Conservation (phyloP, 2,888 invertebrate genomes). For the Chouioia cunea region DNA sequence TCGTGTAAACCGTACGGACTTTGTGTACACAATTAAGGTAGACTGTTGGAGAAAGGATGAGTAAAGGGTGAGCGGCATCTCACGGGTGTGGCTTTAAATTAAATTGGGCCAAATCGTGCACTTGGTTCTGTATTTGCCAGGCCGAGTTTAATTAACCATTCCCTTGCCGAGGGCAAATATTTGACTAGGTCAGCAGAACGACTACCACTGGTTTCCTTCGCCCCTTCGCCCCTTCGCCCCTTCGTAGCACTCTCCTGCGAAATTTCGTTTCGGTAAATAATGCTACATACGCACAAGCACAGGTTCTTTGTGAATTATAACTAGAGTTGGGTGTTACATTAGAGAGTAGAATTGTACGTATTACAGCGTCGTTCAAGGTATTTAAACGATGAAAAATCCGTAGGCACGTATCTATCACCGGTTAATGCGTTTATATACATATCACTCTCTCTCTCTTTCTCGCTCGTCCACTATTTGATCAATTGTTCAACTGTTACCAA, state of each 20-base stretch:
- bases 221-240: background rate
- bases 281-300: background rate
- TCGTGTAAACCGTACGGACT: too few relatives aligned
- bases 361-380: too few relatives aligned
- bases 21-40: too few relatives aligned
- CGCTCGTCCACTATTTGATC: background rate
- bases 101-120: slow-evolving; percentile 31
- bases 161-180: slow-evolving; percentile 33
- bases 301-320: too few relatives aligned
- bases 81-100: slow-evolving; percentile 8
- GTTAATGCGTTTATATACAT: slow-evolving; percentile 11
- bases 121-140: slow-evolving; percentile 25
- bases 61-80: background rate
- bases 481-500: slow-evolving; percentile 3
- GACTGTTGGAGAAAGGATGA: background rate
- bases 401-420: slow-evolving; percentile 8
- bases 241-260: background rate
- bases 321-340: too few relatives aligned
- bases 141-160: slow-evolving; percentile 43
- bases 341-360: background rate
- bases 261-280: slow-evolving; percentile 29
- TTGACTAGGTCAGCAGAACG: slow-evolving; percentile 40
- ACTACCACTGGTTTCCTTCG: slow-evolving; percentile 18
- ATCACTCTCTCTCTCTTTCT: too few relatives aligned
- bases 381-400: background rate